These are phyloP conservation scores for Strigops habroptila DNA, from an alignment of 2,113 vertebrate species.

Conservation along the genomic window DNA sequence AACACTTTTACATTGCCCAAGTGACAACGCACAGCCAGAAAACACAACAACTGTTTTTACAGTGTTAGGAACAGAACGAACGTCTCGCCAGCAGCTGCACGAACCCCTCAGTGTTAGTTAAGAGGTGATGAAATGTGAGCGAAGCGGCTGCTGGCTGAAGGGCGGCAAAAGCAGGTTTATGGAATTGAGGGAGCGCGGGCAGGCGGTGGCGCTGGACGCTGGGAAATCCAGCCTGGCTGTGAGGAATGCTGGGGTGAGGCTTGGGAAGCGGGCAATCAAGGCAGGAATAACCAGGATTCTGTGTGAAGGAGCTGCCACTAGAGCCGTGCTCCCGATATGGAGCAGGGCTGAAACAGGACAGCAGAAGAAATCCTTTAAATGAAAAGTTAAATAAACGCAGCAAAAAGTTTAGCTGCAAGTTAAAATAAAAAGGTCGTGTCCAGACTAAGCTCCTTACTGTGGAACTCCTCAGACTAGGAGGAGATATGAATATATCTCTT, in stretches of 20 bases:
- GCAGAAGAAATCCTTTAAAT: background rate
- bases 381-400: background rate
- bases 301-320: background rate
- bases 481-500: background rate
- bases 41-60: rapidly evolving
- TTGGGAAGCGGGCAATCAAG: rapidly evolving
- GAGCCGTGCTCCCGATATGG: too few species aligned
- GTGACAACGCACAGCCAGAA: background rate
- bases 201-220: conserved; percentile 36
- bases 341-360: background rate
- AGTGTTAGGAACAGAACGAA: rapidly evolving
- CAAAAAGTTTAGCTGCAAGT: background rate
- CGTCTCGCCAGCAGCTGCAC: rapidly evolving
- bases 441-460: background rate
- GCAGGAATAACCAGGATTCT: background rate
- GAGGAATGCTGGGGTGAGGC: rapidly evolving
- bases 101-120: rapidly evolving
- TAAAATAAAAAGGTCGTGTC: background rate
- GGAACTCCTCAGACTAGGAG: background rate
- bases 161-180: rapidly evolving
- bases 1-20: rapidly evolving
- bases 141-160: rapidly evolving
- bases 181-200: rapidly evolving
- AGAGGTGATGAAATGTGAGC: rapidly evolving
- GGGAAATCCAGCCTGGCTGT: background rate